These are phyloP conservation scores for Bilobella aurantiaca DNA, from an alignment of 1,140 invertebrate genomes.

Conservation along the genomic window DNA sequence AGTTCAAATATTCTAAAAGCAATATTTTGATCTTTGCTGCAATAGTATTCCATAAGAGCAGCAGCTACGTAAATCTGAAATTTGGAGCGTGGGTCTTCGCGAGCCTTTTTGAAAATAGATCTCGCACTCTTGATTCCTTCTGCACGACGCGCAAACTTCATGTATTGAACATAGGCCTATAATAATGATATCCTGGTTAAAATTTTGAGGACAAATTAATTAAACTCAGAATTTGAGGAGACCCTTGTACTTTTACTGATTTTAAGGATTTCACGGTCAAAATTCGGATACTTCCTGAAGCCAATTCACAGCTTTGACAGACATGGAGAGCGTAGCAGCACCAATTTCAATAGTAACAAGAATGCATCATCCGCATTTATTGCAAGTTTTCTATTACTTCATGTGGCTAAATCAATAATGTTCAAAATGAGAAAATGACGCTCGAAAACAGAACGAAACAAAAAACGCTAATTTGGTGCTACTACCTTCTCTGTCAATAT, in stretches of 20 bases:
- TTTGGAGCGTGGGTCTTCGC: conserved; percentile 74
- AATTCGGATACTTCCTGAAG: too few species aligned
- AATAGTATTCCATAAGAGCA: conserved; percentile 98
- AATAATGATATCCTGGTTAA: conserved; percentile 26
- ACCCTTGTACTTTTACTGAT: too few species aligned
- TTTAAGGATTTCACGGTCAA: too few species aligned
- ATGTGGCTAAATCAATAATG: too few species aligned
- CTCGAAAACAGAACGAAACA: too few species aligned
- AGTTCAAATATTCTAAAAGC: conserved; percentile 97
- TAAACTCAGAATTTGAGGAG: too few species aligned
- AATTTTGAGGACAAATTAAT: too few species aligned
- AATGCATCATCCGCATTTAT: too few species aligned
- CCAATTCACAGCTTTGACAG: too few species aligned
- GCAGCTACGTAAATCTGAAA: conserved; percentile 94
- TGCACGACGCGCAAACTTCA: conserved; percentile 93
- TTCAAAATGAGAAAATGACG: too few species aligned
- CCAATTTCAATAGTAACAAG: too few species aligned
- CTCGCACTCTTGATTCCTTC: conserved; percentile 96
- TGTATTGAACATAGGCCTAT: conserved; percentile 93
- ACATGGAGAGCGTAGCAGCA: not conserved
- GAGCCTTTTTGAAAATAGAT: conserved; percentile 84
- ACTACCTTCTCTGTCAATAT: not conserved
- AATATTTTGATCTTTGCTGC: conserved; percentile 97
- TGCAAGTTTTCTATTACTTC: too few species aligned
- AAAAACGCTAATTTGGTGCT: not conserved